phyloP scores from a whole-genome alignment of 2,888 invertebrate species.

The Trichacis sp. region DNA sequence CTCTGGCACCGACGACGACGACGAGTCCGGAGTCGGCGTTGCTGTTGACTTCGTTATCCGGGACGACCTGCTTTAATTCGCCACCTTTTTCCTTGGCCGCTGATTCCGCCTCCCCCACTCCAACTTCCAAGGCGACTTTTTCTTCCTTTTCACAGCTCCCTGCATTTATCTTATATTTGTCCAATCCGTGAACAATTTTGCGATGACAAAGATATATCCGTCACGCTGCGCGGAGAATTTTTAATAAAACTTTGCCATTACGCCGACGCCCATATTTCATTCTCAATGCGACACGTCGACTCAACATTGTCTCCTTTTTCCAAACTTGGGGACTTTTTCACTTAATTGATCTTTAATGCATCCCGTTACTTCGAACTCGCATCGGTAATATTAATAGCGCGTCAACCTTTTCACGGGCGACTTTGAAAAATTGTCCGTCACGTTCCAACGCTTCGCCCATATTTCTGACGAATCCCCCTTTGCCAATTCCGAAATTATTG shows the following conservation, averaged over 20 bases:
- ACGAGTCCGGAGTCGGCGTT: slow-evolving; percentile 21
- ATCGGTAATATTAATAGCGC: neutral
- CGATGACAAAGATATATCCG: slow-evolving; percentile 58
- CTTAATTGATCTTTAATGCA: slow-evolving; percentile 1
- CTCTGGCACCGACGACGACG: slow-evolving; percentile 37
- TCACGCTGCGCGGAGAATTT: slow-evolving; percentile 59
- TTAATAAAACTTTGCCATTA: slow-evolving; percentile 62
- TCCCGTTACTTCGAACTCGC: neutral
- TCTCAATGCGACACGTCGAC: slow-evolving; percentile 1
- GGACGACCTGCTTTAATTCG: slow-evolving; percentile 59
- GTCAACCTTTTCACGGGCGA: neutral
- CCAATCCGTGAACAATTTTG: slow-evolving; percentile 19
- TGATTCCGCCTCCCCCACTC: slow-evolving; percentile 23
- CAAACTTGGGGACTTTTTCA: neutral
- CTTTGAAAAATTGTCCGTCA: slow-evolving; percentile 3
- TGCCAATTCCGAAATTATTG: neutral
- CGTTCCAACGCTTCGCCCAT: too few species aligned
- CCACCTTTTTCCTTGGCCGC: slow-evolving; percentile 40
- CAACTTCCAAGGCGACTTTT: slow-evolving; percentile 15
- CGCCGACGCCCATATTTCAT: slow-evolving; percentile 23
- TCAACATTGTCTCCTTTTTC: slow-evolving; percentile 4
- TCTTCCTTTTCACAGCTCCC: neutral
- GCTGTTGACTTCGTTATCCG: slow-evolving; percentile 60
- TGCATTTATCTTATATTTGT: slow-evolving; percentile 29
- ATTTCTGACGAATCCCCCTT: neutral